phyloP scores from a whole-genome alignment of 2,888 invertebrate genomes.

The Stictocephala bisonia region DNA sequence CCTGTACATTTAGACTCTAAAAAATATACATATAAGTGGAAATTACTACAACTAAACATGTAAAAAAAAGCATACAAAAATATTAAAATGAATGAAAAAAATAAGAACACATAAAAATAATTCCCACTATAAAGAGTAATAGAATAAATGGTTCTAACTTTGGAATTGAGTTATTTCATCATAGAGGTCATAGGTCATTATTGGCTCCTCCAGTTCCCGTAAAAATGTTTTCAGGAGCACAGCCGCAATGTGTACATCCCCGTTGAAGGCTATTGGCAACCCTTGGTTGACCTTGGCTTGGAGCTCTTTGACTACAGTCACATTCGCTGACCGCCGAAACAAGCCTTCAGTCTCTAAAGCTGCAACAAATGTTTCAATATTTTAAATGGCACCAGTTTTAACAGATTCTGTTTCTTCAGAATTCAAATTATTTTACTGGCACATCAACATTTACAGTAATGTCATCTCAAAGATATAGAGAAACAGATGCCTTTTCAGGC shows the following conservation, averaged over 20 bases:
- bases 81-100: background rate
- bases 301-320: conserved; percentile 83
- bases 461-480: too few species aligned
- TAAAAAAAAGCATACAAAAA: background rate
- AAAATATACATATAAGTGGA: too few species aligned
- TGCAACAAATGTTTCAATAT: conserved; percentile 67
- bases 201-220: conserved; percentile 89
- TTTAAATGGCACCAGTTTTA: too few species aligned
- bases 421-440: too few species aligned
- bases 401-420: too few species aligned
- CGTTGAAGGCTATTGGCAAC: conserved; percentile 79
- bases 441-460: too few species aligned
- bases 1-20: too few species aligned
- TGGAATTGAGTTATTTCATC: conserved; percentile 93
- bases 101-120: background rate
- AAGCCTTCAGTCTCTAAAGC: conserved; percentile 96
- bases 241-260: conserved; percentile 92
- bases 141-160: conserved; percentile 69
- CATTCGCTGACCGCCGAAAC: conserved; percentile 93
- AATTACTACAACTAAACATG: background rate
- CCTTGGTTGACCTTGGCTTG: conserved; percentile 90
- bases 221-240: conserved; percentile 96
- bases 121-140: background rate
- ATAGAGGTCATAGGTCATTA: conserved; percentile 92
- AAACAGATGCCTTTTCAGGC: too few species aligned